Conservation (phyloP, 2,797 vertebrate genomes). For the Halcyon leucocephala region DNA sequence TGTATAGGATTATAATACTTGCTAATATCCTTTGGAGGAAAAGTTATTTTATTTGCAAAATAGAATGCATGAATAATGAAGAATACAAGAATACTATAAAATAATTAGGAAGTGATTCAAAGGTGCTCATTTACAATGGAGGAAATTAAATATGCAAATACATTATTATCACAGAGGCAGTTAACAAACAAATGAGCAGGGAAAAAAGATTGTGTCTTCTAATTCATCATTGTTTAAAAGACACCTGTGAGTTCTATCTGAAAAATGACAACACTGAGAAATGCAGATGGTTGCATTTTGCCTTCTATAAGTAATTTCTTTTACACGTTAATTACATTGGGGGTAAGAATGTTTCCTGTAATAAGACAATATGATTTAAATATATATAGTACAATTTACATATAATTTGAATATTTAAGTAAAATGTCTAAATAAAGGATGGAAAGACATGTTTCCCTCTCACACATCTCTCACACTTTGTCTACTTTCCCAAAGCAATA, state of each 20-base stretch:
- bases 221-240: constrained; percentile 83
- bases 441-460: not conserved
- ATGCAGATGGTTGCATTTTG: constrained; percentile 74
- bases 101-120: constrained; percentile 79
- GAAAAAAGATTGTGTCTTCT: constrained; percentile 62
- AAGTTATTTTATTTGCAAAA: constrained; percentile 78
- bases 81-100: constrained; percentile 74
- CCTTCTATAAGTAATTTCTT: constrained; percentile 59
- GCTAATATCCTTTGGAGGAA: constrained; percentile 67
- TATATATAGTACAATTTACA: not conserved
- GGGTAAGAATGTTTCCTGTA: not conserved
- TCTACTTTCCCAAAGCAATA: constrained; percentile 22
- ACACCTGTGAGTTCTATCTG: constrained; percentile 75
- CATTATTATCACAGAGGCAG: constrained; percentile 78
- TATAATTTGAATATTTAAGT: constrained; percentile 43
- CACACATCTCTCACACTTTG: not conserved
- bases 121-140: constrained; percentile 77
- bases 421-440: not conserved
- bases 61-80: constrained; percentile 75
- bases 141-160: constrained; percentile 84
- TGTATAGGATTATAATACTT: constrained; percentile 57
- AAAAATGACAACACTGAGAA: constrained; percentile 74
- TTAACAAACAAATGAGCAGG: constrained; percentile 76
- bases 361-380: not conserved
- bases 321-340: constrained; percentile 51